Evolutionary conservation across 2,888 invertebrate genomes (phyloP), one percentile per base, ranked within the genome.

Genomic region (Drosophila flavopinicola): DNA sequence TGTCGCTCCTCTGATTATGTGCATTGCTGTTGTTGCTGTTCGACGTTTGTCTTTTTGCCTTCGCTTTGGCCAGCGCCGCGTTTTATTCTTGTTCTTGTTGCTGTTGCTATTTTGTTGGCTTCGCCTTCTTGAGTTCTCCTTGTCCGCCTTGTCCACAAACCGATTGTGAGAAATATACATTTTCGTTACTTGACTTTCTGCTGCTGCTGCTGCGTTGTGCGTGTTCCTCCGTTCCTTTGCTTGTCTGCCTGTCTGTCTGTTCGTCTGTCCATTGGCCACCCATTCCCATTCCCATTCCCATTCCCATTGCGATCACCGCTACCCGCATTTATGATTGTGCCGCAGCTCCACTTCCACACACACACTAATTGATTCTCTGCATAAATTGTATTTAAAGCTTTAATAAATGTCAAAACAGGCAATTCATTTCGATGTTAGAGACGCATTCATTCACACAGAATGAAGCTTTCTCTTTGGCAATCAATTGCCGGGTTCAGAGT

Each of bases 341-440:
- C 52, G 56, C 65, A 58, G 56, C 61, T 39, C 44, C 66, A 70
- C 44, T 48, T 25, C 20, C 65, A 35, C 24, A 29, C 52, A 23
- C 33, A 35, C 72, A 67, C 84, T 86, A 84, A 84, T 86, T 84
- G 86, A 86, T 84, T 84, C 73, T 85, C 77, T 85, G 82, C 84
- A 86, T 85, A 86, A 85, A 85, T 85, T 85, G 79, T 86, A 85
- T 85, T 85, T 85, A 85, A 86, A 86, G 82, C 82, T 85, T 85
- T 86, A 83, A 85, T 87, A 85, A 85, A 85, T 85, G 85, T 87
- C 85, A 85, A 87, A 87, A 85, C 87, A 85, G 87, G 84, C 86
- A 86, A 84, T 84, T 84, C 86, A 84, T 84, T 84, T 84, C 77
- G 85, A 84, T 86, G 82, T 87, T 87, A 87, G 80, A 82, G 80